Conservation (phyloP, 2,888 invertebrate genomes). For the Choristoneura rosaceana region DNA sequence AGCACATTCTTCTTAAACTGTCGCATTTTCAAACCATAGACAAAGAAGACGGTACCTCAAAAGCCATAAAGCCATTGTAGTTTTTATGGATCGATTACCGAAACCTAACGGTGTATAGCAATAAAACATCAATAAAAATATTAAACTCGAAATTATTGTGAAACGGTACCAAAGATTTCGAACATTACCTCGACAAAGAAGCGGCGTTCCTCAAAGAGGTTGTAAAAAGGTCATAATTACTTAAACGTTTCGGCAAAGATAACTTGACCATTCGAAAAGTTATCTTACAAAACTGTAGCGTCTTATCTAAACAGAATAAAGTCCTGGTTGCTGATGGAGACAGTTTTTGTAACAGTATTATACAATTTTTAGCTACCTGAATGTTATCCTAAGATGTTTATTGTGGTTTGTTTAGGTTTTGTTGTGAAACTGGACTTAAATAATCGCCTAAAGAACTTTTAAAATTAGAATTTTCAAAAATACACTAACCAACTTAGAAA, state of each 20-base stretch:
- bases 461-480: no score
- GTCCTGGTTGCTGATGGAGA: slow-evolving; percentile 34
- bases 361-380: slow-evolving; percentile 40
- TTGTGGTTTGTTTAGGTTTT: slow-evolving; percentile 44
- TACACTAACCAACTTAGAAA: no score
- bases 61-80: slow-evolving; percentile 33
- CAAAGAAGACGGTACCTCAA: slow-evolving; percentile 15
- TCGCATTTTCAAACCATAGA: not conserved
- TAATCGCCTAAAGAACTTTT: slow-evolving; percentile 42
- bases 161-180: slow-evolving; percentile 57
- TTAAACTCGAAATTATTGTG: slow-evolving; percentile 46
- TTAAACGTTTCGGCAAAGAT: slow-evolving; percentile 48
- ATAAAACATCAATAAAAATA: slow-evolving; percentile 62
- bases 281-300: not conserved
- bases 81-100: slow-evolving; percentile 30
- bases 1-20: not conserved
- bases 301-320: slow-evolving; percentile 39
- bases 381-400: slow-evolving; percentile 52
- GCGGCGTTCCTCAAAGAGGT: slow-evolving; percentile 65
- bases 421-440: slow-evolving; percentile 40
- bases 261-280: slow-evolving; percentile 20
- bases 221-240: slow-evolving; percentile 71
- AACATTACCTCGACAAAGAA: slow-evolving; percentile 58
- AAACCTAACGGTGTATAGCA: slow-evolving; percentile 58
- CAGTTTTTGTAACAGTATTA: slow-evolving; percentile 4